Conservation (phyloP, 2,888 invertebrate species). For the Malacosoma neustria region DNA sequence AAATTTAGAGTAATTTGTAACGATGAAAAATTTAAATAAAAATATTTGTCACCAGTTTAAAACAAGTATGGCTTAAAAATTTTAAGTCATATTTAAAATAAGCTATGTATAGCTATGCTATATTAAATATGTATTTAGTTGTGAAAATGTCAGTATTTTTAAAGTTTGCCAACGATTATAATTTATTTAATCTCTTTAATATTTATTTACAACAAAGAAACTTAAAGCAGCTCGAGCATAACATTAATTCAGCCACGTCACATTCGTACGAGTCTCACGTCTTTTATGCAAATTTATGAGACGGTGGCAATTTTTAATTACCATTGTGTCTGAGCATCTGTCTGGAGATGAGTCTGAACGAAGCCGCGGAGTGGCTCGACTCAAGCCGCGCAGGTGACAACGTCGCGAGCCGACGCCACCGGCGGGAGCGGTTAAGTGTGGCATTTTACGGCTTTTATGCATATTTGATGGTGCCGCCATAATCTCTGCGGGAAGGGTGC, state of each 20-base stretch:
- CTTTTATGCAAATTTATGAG: conserved; percentile 50
- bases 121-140: no score
- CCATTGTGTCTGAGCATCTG: conserved; percentile 59
- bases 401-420: conserved; percentile 42
- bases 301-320: conserved; percentile 69
- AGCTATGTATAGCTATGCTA: no score
- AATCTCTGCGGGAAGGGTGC: conserved; percentile 59
- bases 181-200: no score
- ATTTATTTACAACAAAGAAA: no score
- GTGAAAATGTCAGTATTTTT: no score
- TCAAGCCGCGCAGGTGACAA: conserved; percentile 40
- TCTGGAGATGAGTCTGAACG: conserved; percentile 36
- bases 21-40: no score
- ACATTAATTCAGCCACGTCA: background rate
- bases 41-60: no score
- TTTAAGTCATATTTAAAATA: no score
- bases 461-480: conserved; percentile 73
- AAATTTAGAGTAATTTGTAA: no score
- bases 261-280: conserved; percentile 20
- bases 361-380: conserved; percentile 8
- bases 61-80: no score
- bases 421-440: conserved; percentile 68
- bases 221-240: background rate
- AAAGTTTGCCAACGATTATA: no score
- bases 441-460: conserved; percentile 75